phyloP scores from a whole-genome alignment of 2,888 invertebrate genomes.

The Saturnia japonica region DNA sequence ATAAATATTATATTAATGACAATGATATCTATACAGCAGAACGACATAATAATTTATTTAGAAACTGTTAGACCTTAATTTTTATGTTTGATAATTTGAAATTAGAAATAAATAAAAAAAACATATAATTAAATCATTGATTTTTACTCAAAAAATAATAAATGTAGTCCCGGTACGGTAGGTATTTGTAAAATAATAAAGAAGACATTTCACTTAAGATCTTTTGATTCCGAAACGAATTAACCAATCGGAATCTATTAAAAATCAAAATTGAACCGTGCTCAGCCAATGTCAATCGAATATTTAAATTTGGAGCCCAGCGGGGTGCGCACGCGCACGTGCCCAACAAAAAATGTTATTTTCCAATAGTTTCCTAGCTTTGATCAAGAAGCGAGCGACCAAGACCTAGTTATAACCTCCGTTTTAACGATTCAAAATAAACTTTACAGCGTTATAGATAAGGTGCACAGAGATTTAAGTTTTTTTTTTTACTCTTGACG shows the following conservation, averaged over 20 bases:
- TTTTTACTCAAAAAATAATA: too few relatives aligned
- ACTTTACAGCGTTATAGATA: constrained; percentile 42
- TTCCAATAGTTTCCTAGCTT: constrained; percentile 58
- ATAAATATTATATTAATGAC: too few relatives aligned
- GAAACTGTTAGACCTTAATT: too few relatives aligned
- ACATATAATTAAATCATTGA: too few relatives aligned
- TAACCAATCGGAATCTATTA: constrained; percentile 5
- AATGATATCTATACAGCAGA: too few relatives aligned
- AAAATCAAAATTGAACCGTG: not conserved
- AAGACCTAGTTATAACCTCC: constrained; percentile 61
- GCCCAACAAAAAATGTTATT: constrained; percentile 53
- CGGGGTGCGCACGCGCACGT: constrained; percentile 57
- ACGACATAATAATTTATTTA: too few relatives aligned
- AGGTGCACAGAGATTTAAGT: constrained; percentile 32
- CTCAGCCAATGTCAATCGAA: constrained; percentile 2
- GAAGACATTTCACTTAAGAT: not conserved
- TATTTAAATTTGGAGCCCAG: constrained; percentile 42
- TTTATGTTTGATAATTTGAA: too few relatives aligned
- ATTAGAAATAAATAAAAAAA: too few relatives aligned
- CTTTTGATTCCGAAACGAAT: not conserved
- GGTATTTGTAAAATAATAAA: not conserved
- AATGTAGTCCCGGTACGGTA: too few relatives aligned
- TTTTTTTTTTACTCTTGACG: constrained; percentile 30
- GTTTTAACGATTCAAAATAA: constrained; percentile 38
- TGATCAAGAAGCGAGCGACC: constrained; percentile 62